A percentile compares a stretch with the other conserved stretches of the same genome.
These are phyloP conservation scores for Pantelozetes paolii DNA, from an alignment of 2,888 invertebrate genomes.

Conservation along the genomic window DNA sequence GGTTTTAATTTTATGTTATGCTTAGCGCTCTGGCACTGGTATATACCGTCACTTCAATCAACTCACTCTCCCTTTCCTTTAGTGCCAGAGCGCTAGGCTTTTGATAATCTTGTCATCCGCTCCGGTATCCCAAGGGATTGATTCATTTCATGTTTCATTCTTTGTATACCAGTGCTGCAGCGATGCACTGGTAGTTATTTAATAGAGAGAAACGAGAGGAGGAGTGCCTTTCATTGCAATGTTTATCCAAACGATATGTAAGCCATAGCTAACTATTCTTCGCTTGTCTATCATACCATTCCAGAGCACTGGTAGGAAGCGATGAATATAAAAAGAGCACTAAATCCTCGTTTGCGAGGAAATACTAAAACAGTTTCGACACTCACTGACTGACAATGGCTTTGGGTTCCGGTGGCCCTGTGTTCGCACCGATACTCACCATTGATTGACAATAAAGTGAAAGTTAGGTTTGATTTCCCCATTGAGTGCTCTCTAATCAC, in stretches of 20 bases:
- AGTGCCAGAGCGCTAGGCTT: conserved; percentile 12
- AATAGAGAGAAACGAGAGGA: background rate
- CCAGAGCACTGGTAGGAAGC: background rate
- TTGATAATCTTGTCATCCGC: conserved; percentile 38
- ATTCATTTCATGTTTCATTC: conserved; percentile 36
- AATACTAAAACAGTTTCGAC: conserved; percentile 22
- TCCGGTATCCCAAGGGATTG: conserved; percentile 29
- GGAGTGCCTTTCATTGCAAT: background rate
- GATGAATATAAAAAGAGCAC: conserved; percentile 3
- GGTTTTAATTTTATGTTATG: background rate
- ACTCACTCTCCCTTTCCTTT: background rate
- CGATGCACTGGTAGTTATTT: conserved; percentile 1
- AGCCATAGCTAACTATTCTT: background rate
- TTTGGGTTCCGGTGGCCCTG: background rate
- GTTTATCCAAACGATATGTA: conserved; percentile 12
- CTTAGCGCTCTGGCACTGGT: background rate
- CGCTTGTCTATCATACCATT: background rate
- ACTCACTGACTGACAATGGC: conserved; percentile 24
- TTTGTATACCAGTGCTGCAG: background rate
- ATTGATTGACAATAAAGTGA: background rate
- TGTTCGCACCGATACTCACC: background rate
- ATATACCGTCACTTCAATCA: conserved; percentile 11
- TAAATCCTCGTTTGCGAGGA: conserved; percentile 14
- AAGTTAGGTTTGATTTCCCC: conserved; percentile 27
- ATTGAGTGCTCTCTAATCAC: conserved; percentile 14